A percentile compares a stretch with the other conserved stretches of the same genome.
These are phyloP conservation scores for Temnothorax rugatulus DNA, from an alignment of 2,888 invertebrate genomes.

Conservation along the genomic window DNA sequence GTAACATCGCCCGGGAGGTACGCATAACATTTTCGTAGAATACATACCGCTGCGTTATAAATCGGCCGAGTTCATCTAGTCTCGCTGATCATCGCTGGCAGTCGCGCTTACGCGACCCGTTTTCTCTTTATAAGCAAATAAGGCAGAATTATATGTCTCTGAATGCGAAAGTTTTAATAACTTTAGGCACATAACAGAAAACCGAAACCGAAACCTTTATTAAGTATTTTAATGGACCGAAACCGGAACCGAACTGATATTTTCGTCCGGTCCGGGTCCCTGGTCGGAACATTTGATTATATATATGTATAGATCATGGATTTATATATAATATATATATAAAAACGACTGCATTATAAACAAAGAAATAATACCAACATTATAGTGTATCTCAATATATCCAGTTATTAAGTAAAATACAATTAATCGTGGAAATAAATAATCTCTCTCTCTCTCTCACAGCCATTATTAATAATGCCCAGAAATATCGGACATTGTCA, in stretches of 20 bases:
- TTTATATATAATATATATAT: neutral
- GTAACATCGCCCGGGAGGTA: conserved; percentile 53
- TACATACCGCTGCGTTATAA: conserved; percentile 65
- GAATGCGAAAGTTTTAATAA: neutral
- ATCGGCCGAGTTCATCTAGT: conserved; percentile 71
- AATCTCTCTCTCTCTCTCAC: too few species aligned
- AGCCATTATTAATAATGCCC: neutral
- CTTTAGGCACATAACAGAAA: neutral
- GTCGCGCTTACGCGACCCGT: neutral
- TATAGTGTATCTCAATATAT: neutral
- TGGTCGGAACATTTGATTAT: too few species aligned
- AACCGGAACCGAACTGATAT: too few species aligned
- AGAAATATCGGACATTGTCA: neutral
- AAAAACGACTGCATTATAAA: neutral
- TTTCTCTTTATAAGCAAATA: neutral
- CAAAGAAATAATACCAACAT: neutral
- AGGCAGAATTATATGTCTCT: neutral
- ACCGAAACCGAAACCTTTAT: neutral
- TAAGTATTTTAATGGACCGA: neutral
- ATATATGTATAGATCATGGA: neutral
- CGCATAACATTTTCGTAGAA: conserved; percentile 69
- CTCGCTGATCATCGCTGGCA: conserved; percentile 62
- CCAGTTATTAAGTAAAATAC: neutral
- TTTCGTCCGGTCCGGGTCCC: too few species aligned
- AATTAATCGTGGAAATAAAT: neutral